A percentile compares a stretch with the other conserved stretches of the same genome.
phyloP scores from a whole-genome alignment of 1,140 invertebrate genomes.

The Drosophila pseudoananassae region DNA sequence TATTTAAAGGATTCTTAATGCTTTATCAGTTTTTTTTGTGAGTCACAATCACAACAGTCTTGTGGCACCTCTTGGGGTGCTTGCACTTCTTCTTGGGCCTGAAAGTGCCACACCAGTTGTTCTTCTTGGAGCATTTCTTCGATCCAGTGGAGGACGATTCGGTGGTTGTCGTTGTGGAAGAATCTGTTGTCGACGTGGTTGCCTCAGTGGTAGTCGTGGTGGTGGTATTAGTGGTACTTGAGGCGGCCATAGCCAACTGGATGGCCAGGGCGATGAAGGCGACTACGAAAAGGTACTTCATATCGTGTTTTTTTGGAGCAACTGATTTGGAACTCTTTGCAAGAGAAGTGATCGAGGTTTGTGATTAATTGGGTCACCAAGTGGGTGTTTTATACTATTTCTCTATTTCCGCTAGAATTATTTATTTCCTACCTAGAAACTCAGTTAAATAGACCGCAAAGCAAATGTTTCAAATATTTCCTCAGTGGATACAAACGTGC shows the following conservation, averaged over 20 bases:
- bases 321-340: not conserved
- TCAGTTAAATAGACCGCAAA: not conserved
- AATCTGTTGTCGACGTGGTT: not conserved
- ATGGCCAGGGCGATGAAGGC: slow-evolving; percentile 13
- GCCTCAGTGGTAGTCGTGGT: not conserved
- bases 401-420: not conserved
- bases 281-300: slow-evolving; percentile 17
- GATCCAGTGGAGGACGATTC: slow-evolving; percentile 5
- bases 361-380: not conserved
- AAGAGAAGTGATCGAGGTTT: not conserved
- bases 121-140: not conserved
- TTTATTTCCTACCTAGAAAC: not conserved
- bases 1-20: not conserved
- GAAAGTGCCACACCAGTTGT: slow-evolving; percentile 12
- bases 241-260: not conserved
- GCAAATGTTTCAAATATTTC: not conserved
- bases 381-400: not conserved
- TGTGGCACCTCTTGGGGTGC: slow-evolving; percentile 6
- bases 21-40: not conserved
- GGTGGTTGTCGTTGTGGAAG: slow-evolving; percentile 7
- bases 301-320: not conserved
- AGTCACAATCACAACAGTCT: slow-evolving; percentile 2
- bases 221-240: not conserved
- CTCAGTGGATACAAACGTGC: not conserved
- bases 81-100: slow-evolving; percentile 2